Percentiles rank a stretch among this genome's conserved stretches.
phyloP scores from a whole-genome alignment of 2,888 invertebrate genomes.

The Bombylius major region DNA sequence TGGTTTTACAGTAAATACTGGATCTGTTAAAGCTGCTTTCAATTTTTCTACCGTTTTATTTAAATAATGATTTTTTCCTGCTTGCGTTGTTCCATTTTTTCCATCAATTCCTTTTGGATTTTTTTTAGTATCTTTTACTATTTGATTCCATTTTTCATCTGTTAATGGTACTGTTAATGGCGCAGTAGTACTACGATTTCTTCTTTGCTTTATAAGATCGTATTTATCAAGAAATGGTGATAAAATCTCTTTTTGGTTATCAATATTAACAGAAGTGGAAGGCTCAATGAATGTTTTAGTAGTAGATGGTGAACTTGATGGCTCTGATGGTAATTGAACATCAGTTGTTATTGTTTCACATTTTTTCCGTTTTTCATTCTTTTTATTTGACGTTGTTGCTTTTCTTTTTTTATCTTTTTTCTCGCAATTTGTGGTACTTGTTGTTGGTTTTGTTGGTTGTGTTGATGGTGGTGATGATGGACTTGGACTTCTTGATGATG shows the following conservation, averaged over 20 bases:
- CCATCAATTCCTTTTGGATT: slow-evolving; percentile 28
- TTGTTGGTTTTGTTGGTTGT: background rate
- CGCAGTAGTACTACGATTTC: slow-evolving; percentile 33
- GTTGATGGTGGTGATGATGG: background rate
- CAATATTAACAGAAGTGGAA: too few species aligned
- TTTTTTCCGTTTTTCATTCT: background rate
- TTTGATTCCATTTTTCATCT: slow-evolving; percentile 23
- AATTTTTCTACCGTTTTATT: slow-evolving; percentile 50
- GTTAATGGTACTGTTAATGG: slow-evolving; percentile 7
- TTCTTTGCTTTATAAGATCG: slow-evolving; percentile 48
- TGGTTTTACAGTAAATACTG: slow-evolving; percentile 14
- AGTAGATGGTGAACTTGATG: background rate
- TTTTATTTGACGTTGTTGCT: background rate
- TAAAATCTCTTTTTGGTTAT: slow-evolving; percentile 22
- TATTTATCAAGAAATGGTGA: slow-evolving; percentile 42
- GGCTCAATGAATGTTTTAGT: background rate
- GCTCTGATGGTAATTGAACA: background rate
- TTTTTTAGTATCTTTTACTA: slow-evolving; percentile 20
- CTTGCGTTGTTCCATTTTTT: background rate
- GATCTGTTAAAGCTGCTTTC: slow-evolving; percentile 31
- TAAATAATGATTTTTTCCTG: slow-evolving; percentile 40
- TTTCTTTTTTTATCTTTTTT: background rate
- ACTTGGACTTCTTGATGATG: slow-evolving; percentile 11
- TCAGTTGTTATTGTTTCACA: background rate
- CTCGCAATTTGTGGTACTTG: background rate